These are phyloP conservation scores for Epirrita christyi DNA, from an alignment of 2,888 invertebrate species.

Conservation along the genomic window DNA sequence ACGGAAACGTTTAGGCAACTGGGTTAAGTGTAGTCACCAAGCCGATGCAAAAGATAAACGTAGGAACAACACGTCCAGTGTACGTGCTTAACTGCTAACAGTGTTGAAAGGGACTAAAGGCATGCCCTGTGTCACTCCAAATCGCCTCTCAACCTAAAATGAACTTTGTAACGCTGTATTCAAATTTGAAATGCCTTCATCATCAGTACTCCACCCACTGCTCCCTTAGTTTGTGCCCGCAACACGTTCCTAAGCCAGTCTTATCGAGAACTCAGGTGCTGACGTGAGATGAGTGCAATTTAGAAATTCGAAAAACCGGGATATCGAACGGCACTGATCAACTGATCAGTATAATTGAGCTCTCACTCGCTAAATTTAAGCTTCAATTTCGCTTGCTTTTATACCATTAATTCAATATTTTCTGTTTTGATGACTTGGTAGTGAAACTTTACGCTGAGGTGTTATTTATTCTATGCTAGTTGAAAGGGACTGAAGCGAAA, in stretches of 20 bases:
- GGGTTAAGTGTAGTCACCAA: conserved; percentile 66
- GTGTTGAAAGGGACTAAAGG: conserved; percentile 47
- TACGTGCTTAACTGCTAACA: conserved; percentile 50
- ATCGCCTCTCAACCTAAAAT: background rate
- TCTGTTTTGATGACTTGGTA: background rate
- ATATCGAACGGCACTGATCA: background rate
- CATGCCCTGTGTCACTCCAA: conserved; percentile 6
- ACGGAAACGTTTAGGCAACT: conserved; percentile 62
- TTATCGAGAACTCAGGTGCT: too few relatives aligned
- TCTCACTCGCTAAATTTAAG: background rate
- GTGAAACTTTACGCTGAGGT: conserved; percentile 13
- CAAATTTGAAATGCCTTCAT: background rate
- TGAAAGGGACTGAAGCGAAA: conserved; percentile 50
- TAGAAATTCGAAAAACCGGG: background rate
- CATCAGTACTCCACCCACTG: too few relatives aligned
- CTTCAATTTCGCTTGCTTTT: background rate
- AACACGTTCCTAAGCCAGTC: too few relatives aligned
- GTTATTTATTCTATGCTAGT: conserved; percentile 35
- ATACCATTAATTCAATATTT: too few relatives aligned
- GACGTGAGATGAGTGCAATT: background rate
- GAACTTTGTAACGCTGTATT: background rate
- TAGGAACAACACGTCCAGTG: conserved; percentile 45
- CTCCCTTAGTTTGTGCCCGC: too few relatives aligned
- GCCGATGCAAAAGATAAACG: conserved; percentile 57
- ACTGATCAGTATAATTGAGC: background rate